Evolutionary conservation across 2,113 vertebrate genomes (phyloP), one percentile per base, ranked within the genome.

Genomic region (Bubo bubo): DNA sequence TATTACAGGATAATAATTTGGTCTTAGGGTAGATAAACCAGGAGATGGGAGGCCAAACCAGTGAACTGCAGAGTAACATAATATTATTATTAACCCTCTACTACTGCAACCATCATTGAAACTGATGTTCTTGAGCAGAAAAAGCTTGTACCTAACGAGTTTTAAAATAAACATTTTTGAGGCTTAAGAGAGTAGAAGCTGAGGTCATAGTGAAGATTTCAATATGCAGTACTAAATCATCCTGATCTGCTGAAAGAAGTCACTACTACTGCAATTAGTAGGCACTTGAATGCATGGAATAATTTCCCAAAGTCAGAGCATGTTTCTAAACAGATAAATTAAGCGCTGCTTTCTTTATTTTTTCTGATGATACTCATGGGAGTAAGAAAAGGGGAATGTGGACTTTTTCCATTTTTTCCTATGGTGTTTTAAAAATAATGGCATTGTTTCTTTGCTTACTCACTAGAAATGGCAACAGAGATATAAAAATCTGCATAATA

Each of bases 1-100:
- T 94, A 77, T 93, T 95, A 83, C 28, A 64, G 60, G 62, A 59
- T 95, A 94, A 95, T 94, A 86, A 96, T 91, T 70, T 84, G 77
- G 66, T 94, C 53, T 73, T 86, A 79, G 90, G 50, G 66, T 79
- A 94, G 82, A 93, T 88, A 95, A 95, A 93, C 86, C 27, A 85
- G 47, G 72, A 83, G 79, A 86, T 80, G 26, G 67, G 79, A 93
- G 85, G 95, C 70, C 82, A 95, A 89, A 93, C 21, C n/a, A 63
- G n/a, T 91, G 87, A 97, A 90, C 93, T 95, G 12, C 45, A 94
- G 39, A 64, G 87, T 84, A 72, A 74, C 21, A 86, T 0, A 10
- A 77, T 90, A 72, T 47, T 91, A 35, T 87, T 82, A 92, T 94
- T 92, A 94, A 85, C 52, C 28, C 67, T 75, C 87, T 77, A 37